Base-by-base conservation (phyloP, 2,797 vertebrate species). In the Pelodytes ibericus region DNA sequence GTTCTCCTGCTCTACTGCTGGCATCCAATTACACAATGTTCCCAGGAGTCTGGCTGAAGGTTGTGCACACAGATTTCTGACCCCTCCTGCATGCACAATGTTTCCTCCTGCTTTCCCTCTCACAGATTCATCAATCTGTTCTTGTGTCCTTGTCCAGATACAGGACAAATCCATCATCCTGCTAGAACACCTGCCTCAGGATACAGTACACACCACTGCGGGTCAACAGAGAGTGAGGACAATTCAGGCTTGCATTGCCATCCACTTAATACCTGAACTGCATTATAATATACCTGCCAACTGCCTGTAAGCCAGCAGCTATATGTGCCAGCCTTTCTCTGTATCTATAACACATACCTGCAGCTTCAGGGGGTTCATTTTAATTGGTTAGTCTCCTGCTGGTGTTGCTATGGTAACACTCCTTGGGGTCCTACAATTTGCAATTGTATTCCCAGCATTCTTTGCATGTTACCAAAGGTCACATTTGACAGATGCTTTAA, bases 361-460 rank as follows among this genome's bases (percentile, higher is more conserved):
- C 41, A 47, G 25, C 36, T 25, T 60, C 24, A 20, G 4, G 2
- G 22, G n/a, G 36, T 29, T 36, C 24, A 24, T 64, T 71, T 77
- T 71, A 77, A 77, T 71, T 77, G 67, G 49, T 71, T 71, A 62
- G 33, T 27, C 47, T 5, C 67, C 75, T 25, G 61, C 73, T 77
- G 81, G 41, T 74, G 88, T 90, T 87, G 86, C 83, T 82, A 89
- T 83, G 84, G 87, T 84, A 87, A 90, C 85, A 29, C 82, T 84
- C 81, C 84, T 86, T 1, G 26, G 75, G 82, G 86, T 83, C 77
- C 75, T 73, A 57, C 72, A 82, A 82, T 81, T 60, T 84, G 53
- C 71, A 68, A 68, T 82, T 80, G 82, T 59, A n/a, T 71, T 80
- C 74, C 82, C 82, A 74, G 80, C 79, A 80, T 69, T 74, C 75